Base-by-base conservation (phyloP, 2,113 vertebrate genomes). In the Gobio gobio region DNA sequence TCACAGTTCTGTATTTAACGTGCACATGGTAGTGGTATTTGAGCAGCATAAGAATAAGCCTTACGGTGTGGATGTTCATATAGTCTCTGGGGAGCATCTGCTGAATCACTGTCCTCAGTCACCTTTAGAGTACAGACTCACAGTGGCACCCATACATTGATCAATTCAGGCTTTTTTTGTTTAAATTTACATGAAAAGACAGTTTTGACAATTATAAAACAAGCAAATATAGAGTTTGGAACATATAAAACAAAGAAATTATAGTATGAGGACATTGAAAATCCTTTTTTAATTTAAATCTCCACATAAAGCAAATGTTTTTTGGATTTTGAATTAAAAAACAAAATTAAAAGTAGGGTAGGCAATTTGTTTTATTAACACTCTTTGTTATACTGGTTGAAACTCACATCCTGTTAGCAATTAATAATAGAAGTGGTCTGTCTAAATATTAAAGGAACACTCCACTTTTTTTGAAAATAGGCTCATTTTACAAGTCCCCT, bases 51-150 rank as follows among this genome's bases (percentile, higher is more conserved):
- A 24, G 29, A 58, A 12, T 74, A 54, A 18, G 24, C 10, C 58
- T 64, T 14, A 29, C n/a, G 49, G 5, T 54, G 66, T 58, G 49
- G 36, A 36, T 74, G 54, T 29, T 43, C 18, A 4, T 7, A 63
- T 13, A 63, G 45, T 51, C 74, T 87, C 49, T 59, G 54, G 77
- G 24, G 49, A 72, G 43, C 43, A 22, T 49, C 8, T 83, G 86
- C 81, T 78, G 63, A 83, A 77, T 87, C 86, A 79, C 81, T 78
- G 63, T 86, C 49, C 49, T 76, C 29, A 33, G 59, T 83, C 59
- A 83, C 81, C 81, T 86, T 78, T 81, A 68, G 24, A 78, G 80
- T 8, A 5, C 54, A 51, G 51, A 76, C 40, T 33, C 9, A 49
- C 36, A 13, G 26, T 14, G 0, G 24, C 7, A 33, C 22, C 2